Evolutionary conservation across 2,888 invertebrate species (phyloP).

Genomic region (Boloria selene): DNA sequence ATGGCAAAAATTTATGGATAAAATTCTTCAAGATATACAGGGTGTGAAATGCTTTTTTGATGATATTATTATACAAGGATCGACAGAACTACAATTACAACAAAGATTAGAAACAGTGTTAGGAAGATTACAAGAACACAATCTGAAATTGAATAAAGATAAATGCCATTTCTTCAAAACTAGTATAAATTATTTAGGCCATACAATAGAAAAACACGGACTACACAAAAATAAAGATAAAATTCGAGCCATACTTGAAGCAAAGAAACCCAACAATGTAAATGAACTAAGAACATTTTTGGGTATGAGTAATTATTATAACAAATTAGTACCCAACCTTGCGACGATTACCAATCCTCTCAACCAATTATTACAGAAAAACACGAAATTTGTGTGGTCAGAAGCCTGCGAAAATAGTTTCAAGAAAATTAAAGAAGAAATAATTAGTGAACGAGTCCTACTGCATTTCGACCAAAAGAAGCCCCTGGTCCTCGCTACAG

Average conservation of each 20-base stretch:
- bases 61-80: not conserved
- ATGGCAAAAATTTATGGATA: not conserved
- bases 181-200: not conserved
- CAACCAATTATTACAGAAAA: no score
- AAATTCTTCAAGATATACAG: not conserved
- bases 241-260: conserved; percentile 10
- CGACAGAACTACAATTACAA: not conserved
- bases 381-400: no score
- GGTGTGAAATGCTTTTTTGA: not conserved
- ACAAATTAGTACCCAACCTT: conserved; percentile 24
- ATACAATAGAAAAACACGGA: not conserved
- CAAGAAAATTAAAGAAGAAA: conserved; percentile 38
- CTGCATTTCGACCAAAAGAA: no score
- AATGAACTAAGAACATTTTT: conserved; percentile 20
- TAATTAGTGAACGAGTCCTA: conserved; percentile 41
- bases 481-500: conserved; percentile 23
- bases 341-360: no score
- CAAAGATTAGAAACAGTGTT: not conserved
- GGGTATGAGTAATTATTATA: conserved; percentile 27
- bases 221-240: conserved; percentile 13
- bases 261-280: conserved; percentile 11
- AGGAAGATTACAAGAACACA: not conserved
- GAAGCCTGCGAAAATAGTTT: no score
- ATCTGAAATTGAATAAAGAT: not conserved
- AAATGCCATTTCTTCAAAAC: not conserved